Conservation (phyloP, 2,888 invertebrate species). For the Troides aeacus region DNA sequence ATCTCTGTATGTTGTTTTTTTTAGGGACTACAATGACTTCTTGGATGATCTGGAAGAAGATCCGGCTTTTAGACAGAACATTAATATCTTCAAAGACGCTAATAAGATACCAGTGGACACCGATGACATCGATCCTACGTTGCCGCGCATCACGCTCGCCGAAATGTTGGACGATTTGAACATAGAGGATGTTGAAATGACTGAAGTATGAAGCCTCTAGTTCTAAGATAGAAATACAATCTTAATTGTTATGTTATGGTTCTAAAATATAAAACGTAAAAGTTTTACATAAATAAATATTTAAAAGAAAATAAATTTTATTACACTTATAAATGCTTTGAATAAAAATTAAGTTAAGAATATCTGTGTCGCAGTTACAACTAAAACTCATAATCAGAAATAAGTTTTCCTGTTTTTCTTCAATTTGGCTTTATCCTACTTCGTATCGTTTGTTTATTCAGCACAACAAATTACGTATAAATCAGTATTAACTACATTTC, state of each 20-base stretch:
- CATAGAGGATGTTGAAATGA: conserved; percentile 90
- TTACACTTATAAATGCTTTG: too few relatives aligned
- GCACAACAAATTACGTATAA: too few relatives aligned
- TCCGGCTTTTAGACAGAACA: conserved; percentile 90
- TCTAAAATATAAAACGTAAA: conserved; percentile 48
- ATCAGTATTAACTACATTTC: too few relatives aligned
- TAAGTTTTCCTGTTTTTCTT: too few relatives aligned
- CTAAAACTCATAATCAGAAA: too few relatives aligned
- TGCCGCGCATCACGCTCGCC: conserved; percentile 90
- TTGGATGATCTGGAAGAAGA: conserved; percentile 99
- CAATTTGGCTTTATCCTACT: too few relatives aligned
- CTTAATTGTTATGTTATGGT: neutral
- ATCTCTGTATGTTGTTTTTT: conserved; percentile 32
- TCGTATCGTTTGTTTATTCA: too few relatives aligned
- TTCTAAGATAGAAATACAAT: conserved; percentile 85
- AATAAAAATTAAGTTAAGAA: too few relatives aligned
- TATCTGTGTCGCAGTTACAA: too few relatives aligned
- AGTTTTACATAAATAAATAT: conserved; percentile 96
- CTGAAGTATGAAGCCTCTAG: conserved; percentile 61
- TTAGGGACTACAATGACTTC: conserved; percentile 96
- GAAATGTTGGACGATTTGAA: conserved; percentile 96
- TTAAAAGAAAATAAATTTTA: neutral
- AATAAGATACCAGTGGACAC: conserved; percentile 74
- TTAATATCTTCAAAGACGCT: conserved; percentile 92
- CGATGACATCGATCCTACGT: conserved; percentile 81